Conservation (phyloP, 92 coral and sea anemone genomes). For the Phenganax stokvisi region DNA sequence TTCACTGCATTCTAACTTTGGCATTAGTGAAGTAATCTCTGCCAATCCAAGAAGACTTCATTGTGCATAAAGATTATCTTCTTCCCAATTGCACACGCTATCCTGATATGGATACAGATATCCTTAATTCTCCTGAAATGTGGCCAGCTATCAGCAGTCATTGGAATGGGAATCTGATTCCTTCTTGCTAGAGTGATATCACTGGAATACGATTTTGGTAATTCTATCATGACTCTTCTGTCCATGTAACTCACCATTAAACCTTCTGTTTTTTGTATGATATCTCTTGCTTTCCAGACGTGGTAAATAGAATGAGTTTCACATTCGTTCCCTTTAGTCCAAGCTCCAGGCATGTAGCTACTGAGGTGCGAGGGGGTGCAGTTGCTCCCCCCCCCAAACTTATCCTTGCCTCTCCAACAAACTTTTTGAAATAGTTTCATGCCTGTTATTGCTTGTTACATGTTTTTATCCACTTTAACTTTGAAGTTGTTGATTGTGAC, state of each 20-base stretch:
- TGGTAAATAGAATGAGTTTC: constrained; percentile 14
- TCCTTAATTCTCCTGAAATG: constrained; percentile 33
- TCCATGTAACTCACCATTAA: constrained; percentile 17
- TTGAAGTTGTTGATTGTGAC: too few species aligned
- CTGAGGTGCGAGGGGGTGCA: too few species aligned
- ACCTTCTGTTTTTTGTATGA: constrained; percentile 4
- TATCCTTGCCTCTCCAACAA: too few species aligned
- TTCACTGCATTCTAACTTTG: too few species aligned
- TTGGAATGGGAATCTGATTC: constrained; percentile 45
- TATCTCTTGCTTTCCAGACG: constrained; percentile 17
- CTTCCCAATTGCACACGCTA: constrained; percentile 24
- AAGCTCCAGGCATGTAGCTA: neutral
- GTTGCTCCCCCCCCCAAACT: too few species aligned
- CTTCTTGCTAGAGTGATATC: constrained; percentile 30
- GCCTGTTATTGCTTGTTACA: too few species aligned
- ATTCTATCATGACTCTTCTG: neutral
- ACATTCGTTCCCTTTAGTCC: constrained; percentile 31
- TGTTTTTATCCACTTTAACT: too few species aligned
- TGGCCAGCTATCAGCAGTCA: constrained; percentile 41
- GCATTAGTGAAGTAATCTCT: too few species aligned
- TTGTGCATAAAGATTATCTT: constrained; percentile 7
- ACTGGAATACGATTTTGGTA: constrained; percentile 26
- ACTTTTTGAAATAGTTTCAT: too few species aligned
- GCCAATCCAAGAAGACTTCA: too few species aligned
- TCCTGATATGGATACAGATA: constrained; percentile 23